Evolutionary conservation across 1,140 invertebrate genomes (phyloP).

Genomic region (Eurosta solidaginis): DNA sequence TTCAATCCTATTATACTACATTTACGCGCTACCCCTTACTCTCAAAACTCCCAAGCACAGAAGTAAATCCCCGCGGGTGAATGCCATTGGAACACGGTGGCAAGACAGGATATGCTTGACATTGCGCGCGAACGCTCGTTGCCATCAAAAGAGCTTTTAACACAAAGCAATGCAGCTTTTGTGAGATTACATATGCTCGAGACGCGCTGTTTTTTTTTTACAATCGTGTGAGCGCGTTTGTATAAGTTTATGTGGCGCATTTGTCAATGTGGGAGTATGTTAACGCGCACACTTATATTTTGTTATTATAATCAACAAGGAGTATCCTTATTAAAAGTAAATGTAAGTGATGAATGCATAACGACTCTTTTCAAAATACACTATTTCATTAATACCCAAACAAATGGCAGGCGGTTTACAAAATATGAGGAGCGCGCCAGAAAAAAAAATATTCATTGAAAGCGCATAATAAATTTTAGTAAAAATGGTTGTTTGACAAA

Average conservation of each 20-base stretch:
- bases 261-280: not conserved
- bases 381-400: not conserved
- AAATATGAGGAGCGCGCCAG: not conserved
- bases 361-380: slow-evolving; percentile 3
- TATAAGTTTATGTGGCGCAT: not conserved
- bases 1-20: not conserved
- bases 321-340: slow-evolving; percentile 23
- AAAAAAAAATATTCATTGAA: not conserved
- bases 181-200: not conserved
- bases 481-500: slow-evolving; percentile 20
- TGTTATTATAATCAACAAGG: slow-evolving; percentile 18
- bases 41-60: not conserved
- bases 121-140: not conserved
- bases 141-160: not conserved
- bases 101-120: slow-evolving; percentile 7
- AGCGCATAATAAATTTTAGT: not conserved
- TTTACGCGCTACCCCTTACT: not conserved
- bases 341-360: not conserved
- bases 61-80: not conserved
- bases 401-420: not conserved
- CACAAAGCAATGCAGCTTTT: not conserved
- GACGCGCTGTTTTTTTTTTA: no score
- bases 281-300: not conserved
- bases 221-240: not conserved
- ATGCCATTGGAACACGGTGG: not conserved